Conservation (phyloP, 2,888 invertebrate genomes). For the Smittia aterrima region DNA sequence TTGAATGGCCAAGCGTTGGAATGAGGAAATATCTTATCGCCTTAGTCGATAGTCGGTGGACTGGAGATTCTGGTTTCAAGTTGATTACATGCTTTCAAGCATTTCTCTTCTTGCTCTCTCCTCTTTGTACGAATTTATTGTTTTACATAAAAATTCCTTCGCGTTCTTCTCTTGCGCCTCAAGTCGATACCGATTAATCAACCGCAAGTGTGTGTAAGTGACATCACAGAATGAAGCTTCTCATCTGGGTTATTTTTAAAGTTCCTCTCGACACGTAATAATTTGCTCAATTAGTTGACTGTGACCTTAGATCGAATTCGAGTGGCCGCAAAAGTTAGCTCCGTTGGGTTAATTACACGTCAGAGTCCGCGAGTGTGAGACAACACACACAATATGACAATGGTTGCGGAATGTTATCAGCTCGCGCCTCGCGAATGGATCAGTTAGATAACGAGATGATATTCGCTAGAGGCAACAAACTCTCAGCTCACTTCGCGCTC, state of each 20-base stretch:
- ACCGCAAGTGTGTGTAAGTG: not conserved
- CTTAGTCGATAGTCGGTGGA: no score
- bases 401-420: not conserved
- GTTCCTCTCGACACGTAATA: not conserved
- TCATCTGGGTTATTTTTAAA: conserved; percentile 9
- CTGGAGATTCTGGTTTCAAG: not conserved
- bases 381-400: not conserved
- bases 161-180: not conserved
- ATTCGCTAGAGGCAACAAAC: no score
- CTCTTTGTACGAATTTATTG: not conserved
- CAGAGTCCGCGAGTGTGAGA: not conserved
- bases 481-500: not conserved
- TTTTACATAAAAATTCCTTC: conserved; percentile 7
- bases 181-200: not conserved
- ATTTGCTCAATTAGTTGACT: not conserved
- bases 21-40: not conserved
- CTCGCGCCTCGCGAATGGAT: not conserved
- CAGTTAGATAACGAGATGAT: conserved; percentile 11
- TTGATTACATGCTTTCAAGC: not conserved
- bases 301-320: not conserved
- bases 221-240: not conserved
- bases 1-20: not conserved
- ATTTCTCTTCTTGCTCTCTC: conserved; percentile 6
- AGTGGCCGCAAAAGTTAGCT: not conserved
- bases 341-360: not conserved